Conservation (phyloP, 2,888 invertebrate species). For the Eristalis pertinax region DNA sequence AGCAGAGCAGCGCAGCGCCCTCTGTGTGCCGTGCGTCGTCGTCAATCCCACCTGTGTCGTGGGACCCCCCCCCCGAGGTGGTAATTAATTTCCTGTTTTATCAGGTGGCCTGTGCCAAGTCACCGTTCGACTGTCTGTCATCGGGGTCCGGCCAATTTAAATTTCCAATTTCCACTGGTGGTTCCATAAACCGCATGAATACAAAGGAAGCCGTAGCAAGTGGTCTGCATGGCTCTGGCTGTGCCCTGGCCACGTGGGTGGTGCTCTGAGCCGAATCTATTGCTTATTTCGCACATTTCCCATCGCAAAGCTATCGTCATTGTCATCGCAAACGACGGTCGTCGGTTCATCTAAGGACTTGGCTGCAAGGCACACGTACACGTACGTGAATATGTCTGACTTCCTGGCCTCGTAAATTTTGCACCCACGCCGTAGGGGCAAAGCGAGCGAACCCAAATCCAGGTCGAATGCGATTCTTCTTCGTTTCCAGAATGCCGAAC, state of each 20-base stretch:
- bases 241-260: neutral
- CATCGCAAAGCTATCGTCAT: constrained; percentile 13
- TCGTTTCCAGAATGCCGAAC: neutral
- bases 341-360: neutral
- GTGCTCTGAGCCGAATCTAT: constrained; percentile 5
- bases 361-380: constrained; percentile 1
- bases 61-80: neutral
- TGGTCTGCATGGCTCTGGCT: neutral
- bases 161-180: constrained; percentile 56
- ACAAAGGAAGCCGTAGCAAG: constrained; percentile 32
- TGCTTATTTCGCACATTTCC: constrained; percentile 26
- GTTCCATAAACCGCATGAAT: constrained; percentile 44
- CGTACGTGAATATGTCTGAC: neutral
- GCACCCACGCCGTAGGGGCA: neutral
- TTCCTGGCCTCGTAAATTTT: constrained; percentile 38
- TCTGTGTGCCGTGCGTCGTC: neutral
- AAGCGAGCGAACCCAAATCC: constrained; percentile 4
- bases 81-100: constrained; percentile 53
- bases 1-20: neutral
- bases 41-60: neutral
- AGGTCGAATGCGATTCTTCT: constrained; percentile 29
- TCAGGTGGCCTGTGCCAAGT: constrained; percentile 18
- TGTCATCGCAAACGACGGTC: constrained; percentile 15
- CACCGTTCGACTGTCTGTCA: neutral
- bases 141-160: constrained; percentile 33